Base-by-base conservation (phyloP, 2,888 invertebrate species). In the Amphipyra tragopoginis region DNA sequence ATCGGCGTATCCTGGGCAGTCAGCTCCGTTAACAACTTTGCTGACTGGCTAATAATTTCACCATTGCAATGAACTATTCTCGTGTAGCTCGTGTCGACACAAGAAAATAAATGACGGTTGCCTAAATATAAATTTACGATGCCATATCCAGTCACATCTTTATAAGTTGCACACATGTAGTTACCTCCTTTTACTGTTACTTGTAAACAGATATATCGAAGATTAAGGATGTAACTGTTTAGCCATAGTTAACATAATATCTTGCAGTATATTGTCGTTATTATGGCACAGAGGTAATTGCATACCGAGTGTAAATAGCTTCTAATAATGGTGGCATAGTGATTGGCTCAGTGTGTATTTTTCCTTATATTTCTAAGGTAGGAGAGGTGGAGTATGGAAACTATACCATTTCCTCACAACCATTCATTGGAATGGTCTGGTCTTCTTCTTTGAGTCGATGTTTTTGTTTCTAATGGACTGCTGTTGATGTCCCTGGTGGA, bases 141-240 rank as follows among this genome's bases (percentile, higher is more conserved):
- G 65, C 9, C 81, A 54, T 68, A 68, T 86, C 84, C 44, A 82
- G 81, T 34, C 8, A 0, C 15, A 67, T 45, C 0, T 77, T 65
- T 26, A 74, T 54, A 51, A 52, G 52, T 58, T 67, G 47, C 70
- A 65, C 76, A 72, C 71, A 67, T 55, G 77, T 74, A 72, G 65
- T 79, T 77, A 79, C 61, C 82, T 81, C 80, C 81, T 83, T 84
- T 82, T 83, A 87, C 86, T 81, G 87, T 86, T 87, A 87, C 67
- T 75, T 77, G 83, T 82, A 82, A 84, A 83, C 76, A 85, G 82
- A 86, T 86, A 84, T 79, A 78, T 76, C 61, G 64, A 68, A 78
- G 81, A 84, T 85, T 84, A 86, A 86, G 85, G 85, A 86, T 80
- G 70, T 81, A 80, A 77, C 80, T 77, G 75, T 77, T 68, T 62